A percentile compares a stretch with the other conserved stretches of the same genome.
Evolutionary conservation across 1,140 invertebrate genomes (phyloP).

Genomic region (Cherax destructor): DNA sequence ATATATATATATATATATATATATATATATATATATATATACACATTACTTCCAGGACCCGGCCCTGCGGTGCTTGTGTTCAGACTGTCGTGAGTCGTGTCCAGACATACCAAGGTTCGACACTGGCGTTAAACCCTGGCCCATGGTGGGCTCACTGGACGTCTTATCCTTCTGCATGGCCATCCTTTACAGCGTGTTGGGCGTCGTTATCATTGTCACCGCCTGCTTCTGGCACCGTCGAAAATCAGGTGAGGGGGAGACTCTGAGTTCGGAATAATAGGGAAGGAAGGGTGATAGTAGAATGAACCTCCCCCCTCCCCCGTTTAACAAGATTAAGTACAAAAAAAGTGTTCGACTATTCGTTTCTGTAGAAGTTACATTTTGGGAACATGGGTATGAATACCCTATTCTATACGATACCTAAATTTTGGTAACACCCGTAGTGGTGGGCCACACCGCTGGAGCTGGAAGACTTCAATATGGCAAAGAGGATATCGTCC

Average conservation of each 20-base stretch:
- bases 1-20: too few relatives aligned
- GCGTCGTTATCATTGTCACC: conserved; percentile 3
- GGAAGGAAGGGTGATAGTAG: conserved; percentile 5
- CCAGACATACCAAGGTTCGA: not conserved
- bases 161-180: conserved; percentile 47
- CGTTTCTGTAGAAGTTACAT: too few relatives aligned
- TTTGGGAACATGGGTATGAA: too few relatives aligned
- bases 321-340: too few relatives aligned
- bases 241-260: not conserved
- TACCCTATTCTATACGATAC: too few relatives aligned
- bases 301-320: too few relatives aligned
- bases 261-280: not conserved
- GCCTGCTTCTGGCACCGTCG: conserved; percentile 6
- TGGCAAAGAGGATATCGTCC: too few relatives aligned
- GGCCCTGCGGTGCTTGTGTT: conserved; percentile 25
- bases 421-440: too few relatives aligned
- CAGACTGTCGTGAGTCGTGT: conserved; percentile 42
- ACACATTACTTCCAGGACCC: not conserved
- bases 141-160: conserved; percentile 39
- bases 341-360: too few relatives aligned
- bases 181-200: conserved; percentile 30
- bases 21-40: too few relatives aligned
- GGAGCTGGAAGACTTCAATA: too few relatives aligned
- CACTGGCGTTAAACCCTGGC: not conserved
- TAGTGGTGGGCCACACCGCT: too few relatives aligned